phyloP scores from a whole-genome alignment of 1,140 invertebrate species.

The Drosophila virilis region DNA sequence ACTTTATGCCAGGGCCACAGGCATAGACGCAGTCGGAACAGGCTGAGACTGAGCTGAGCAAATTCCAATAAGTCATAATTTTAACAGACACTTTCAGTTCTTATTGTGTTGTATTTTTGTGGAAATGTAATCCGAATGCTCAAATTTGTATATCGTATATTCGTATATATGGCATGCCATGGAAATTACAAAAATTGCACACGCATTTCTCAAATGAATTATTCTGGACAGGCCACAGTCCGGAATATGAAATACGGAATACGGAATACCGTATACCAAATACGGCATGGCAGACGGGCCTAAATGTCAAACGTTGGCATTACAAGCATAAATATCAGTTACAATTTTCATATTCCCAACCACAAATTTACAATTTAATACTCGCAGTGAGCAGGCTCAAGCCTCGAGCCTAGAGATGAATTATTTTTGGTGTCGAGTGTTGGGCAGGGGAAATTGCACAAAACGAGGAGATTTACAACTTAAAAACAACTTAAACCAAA shows the following conservation, averaged over 20 bases:
- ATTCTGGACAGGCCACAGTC: conserved; percentile 58
- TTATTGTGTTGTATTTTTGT: conserved; percentile 37
- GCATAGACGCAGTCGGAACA: neutral
- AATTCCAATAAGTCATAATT: conserved; percentile 63
- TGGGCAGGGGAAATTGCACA: conserved; percentile 55
- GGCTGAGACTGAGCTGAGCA: conserved; percentile 25
- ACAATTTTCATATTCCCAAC: conserved; percentile 78
- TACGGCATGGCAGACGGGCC: conserved; percentile 23
- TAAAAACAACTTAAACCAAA: conserved; percentile 82
- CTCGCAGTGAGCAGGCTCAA: conserved; percentile 14
- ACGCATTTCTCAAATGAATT: conserved; percentile 73
- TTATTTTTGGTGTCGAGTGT: conserved; percentile 9
- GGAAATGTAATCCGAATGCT: conserved; percentile 33
- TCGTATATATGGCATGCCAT: conserved; percentile 37
- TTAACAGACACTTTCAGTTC: conserved; percentile 48
- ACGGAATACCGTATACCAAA: neutral
- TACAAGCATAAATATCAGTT: conserved; percentile 81
- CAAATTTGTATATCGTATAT: conserved; percentile 12
- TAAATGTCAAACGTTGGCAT: conserved; percentile 73
- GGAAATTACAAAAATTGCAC: conserved; percentile 69
- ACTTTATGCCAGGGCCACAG: conserved; percentile 4
- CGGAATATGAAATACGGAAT: neutral
- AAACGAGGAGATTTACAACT: conserved; percentile 78
- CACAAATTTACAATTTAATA: conserved; percentile 75
- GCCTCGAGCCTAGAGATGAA: conserved; percentile 9